Conservation (phyloP, 2,797 vertebrate species). For the Falco rusticolus region DNA sequence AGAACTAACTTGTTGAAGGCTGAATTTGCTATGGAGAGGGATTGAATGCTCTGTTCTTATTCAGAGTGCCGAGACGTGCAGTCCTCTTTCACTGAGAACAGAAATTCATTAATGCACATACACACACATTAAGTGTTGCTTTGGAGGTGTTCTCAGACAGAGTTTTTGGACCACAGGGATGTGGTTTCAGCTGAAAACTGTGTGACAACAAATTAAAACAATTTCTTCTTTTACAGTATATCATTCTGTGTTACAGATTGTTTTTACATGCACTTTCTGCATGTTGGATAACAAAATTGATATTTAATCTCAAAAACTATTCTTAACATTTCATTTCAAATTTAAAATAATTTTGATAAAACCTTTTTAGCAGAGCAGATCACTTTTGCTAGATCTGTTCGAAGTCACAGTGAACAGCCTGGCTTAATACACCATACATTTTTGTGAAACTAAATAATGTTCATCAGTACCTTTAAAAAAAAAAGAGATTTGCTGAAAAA, state of each 20-base stretch:
- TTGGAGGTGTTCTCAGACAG: conserved; percentile 59
- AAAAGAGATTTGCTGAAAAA: background rate
- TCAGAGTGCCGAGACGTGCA: conserved; percentile 76
- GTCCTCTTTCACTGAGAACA: conserved; percentile 64
- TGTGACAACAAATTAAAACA: conserved; percentile 20
- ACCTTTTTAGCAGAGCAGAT: background rate
- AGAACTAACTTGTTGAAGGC: conserved; percentile 74
- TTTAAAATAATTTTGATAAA: conserved; percentile 12
- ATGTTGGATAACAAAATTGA: conserved; percentile 19
- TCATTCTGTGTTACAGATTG: background rate
- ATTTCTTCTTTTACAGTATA: conserved; percentile 34
- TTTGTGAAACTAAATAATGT: background rate
- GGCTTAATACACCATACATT: background rate
- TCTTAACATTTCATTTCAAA: conserved; percentile 12
- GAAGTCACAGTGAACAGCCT: background rate
- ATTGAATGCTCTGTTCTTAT: conserved; percentile 76
- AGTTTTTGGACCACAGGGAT: conserved; percentile 49
- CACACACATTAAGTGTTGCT: conserved; percentile 61
- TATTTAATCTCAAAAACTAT: conserved; percentile 13
- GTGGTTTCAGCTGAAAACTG: conserved; percentile 22
- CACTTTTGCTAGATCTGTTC: conserved; percentile 10
- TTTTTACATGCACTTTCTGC: background rate
- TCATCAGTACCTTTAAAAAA: background rate
- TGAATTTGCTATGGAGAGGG: conserved; percentile 74
- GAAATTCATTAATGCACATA: conserved; percentile 74